These are phyloP conservation scores for Cydia strobilella DNA, from an alignment of 1,140 invertebrate species.

Conservation along the genomic window DNA sequence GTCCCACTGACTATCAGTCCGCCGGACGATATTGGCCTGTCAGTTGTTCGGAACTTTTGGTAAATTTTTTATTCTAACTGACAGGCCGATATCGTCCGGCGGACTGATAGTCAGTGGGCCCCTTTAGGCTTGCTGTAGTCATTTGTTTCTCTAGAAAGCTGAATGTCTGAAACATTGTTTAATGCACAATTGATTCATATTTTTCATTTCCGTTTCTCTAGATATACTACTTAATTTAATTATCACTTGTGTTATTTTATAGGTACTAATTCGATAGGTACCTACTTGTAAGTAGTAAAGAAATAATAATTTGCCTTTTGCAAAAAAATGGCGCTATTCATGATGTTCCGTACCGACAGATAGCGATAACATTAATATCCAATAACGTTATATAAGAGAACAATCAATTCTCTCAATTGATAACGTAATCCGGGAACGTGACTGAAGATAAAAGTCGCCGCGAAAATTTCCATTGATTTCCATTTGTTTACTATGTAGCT, in stretches of 20 bases:
- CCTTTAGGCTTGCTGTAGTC: neutral
- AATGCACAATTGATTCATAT: no score
- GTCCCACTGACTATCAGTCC: no score
- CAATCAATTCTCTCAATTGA: slow-evolving; percentile 17
- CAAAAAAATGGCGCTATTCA: neutral
- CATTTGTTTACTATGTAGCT: slow-evolving; percentile 23
- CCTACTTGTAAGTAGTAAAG: neutral
- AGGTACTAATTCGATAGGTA: no score
- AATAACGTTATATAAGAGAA: neutral
- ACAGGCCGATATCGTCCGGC: no score
- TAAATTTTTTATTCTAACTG: no score
- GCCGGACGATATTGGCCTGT: no score
- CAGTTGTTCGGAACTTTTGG: no score
- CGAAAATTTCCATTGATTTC: slow-evolving; percentile 4
- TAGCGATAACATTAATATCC: neutral
- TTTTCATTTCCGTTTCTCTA: no score
- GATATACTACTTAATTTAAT: no score
- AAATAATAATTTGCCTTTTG: neutral
- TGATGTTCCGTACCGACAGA: neutral
- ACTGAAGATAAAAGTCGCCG: neutral
- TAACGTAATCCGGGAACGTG: slow-evolving; percentile 16
- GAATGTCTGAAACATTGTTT: neutral
- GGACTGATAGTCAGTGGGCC: no score
- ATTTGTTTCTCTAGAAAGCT: neutral
- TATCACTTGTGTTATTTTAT: no score